phyloP scores from a whole-genome alignment of 2,113 vertebrate genomes.

The Emberiza fucata region DNA sequence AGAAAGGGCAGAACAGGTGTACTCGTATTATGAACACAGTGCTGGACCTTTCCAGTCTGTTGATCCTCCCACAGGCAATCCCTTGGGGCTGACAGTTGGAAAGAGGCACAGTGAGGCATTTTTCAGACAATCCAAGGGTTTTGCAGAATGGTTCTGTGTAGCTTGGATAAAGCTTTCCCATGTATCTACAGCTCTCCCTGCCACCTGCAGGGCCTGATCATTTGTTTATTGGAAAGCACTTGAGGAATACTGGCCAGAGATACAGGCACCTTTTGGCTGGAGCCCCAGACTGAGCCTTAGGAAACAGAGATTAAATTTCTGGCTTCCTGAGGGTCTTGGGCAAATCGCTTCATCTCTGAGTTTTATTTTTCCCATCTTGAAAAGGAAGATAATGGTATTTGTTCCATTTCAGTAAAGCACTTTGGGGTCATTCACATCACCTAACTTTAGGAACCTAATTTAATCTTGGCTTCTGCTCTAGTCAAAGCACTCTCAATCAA shows the following conservation, averaged over 20 bases:
- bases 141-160: neutral
- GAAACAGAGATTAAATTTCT: neutral
- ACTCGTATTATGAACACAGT: neutral
- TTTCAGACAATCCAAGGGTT: neutral
- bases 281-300: neutral
- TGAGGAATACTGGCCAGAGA: neutral
- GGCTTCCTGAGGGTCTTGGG: neutral
- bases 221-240: constrained; percentile 22
- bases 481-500: neutral
- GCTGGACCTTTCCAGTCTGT: neutral
- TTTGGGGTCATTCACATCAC: neutral
- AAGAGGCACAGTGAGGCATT: neutral
- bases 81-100: neutral
- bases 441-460: constrained; percentile 13
- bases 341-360: neutral
- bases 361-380: constrained; percentile 15
- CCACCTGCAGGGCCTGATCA: neutral
- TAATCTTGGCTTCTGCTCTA: neutral
- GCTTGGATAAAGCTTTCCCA: neutral
- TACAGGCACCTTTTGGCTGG: neutral
- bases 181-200: neutral
- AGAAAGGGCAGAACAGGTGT: neutral
- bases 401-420: neutral
- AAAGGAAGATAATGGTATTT: neutral
- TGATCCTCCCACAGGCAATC: neutral